phyloP scores from a whole-genome alignment of 2,113 vertebrate species.

The Perccottus glenii region DNA sequence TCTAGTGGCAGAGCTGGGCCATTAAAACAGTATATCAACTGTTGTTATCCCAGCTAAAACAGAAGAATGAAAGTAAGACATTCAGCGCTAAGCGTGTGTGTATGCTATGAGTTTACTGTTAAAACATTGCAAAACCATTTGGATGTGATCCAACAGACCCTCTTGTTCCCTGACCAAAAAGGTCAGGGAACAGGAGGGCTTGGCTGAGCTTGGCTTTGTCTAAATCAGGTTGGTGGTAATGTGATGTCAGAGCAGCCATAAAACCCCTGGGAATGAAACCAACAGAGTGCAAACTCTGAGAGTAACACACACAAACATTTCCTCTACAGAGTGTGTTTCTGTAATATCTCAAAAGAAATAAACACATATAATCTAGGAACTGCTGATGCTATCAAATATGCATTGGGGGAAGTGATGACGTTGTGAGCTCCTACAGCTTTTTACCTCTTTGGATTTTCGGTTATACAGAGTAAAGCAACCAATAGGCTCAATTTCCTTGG shows the following conservation, averaged over 20 bases:
- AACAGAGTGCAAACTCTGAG: not conserved
- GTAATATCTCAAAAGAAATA: not conserved
- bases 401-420: too few relatives aligned
- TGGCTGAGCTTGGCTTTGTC: constrained; percentile 2
- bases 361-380: too few relatives aligned
- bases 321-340: not conserved
- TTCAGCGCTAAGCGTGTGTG: not conserved
- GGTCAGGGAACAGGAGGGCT: too few relatives aligned
- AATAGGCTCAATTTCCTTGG: constrained; percentile 77
- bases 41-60: not conserved
- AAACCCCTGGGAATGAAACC: constrained; percentile 1
- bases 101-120: not conserved
- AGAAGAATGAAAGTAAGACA: not conserved
- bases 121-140: constrained; percentile 1
- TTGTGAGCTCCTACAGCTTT: not conserved
- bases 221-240: constrained; percentile 9
- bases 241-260: constrained; percentile 7
- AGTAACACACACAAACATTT: not conserved
- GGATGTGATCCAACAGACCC: not conserved
- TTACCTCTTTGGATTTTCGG: constrained; percentile 86
- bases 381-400: too few relatives aligned
- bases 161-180: constrained; percentile 10
- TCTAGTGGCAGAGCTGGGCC: too few relatives aligned
- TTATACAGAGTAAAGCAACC: constrained; percentile 91
- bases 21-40: not conserved